Base-by-base conservation (phyloP, 2,888 invertebrate species). In the Papilio demoleus region DNA sequence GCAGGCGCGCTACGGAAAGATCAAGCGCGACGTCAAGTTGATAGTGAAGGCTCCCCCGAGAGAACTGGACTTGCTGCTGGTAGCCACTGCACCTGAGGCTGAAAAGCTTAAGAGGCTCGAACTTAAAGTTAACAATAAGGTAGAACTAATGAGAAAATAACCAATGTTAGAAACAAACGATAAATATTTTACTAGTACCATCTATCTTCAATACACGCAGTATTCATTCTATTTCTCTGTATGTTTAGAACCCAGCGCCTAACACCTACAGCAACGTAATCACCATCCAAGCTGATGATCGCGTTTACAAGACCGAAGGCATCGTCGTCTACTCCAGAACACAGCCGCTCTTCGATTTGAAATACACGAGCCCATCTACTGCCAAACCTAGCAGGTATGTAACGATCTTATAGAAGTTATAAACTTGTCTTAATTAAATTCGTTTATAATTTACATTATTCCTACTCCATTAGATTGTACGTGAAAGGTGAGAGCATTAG, bases 291-390 rank as follows among this genome's bases (percentile, higher is more conserved):
- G 90, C 93, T 0, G 94, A 95, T 70, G 94, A 93, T 0, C 92
- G 93, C 45, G 92, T 93, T 6, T 95, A 95, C 83, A 90, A 88
- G 1, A 70, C 94, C 0, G 93, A 94, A 24, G 90, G 91, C 8
- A 89, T 93, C 65, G 74, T 95, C 2, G 93, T 93, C 19, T 80
- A 93, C 9, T 93, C 93, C 1, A 92, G 93, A 73, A 87, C 88
- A 17, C 90, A 93, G 63, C 95, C 94, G 2, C 88, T 93, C 27
- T 79, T 95, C 1, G 94, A 94, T 73, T 45, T 95, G 22, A 93
- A 93, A 67, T 82, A 94, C 47, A 90, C 88, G 8, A 89, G 92
- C 70, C 95, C 96, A 0, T 85, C 87, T 22, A 76, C 76, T 42
- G 76, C 82, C 0, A 82, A 86, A 61, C 71, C 80, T 8, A 83